Conservation (phyloP, 2,888 invertebrate genomes). For the Eupithecia abbreviata region DNA sequence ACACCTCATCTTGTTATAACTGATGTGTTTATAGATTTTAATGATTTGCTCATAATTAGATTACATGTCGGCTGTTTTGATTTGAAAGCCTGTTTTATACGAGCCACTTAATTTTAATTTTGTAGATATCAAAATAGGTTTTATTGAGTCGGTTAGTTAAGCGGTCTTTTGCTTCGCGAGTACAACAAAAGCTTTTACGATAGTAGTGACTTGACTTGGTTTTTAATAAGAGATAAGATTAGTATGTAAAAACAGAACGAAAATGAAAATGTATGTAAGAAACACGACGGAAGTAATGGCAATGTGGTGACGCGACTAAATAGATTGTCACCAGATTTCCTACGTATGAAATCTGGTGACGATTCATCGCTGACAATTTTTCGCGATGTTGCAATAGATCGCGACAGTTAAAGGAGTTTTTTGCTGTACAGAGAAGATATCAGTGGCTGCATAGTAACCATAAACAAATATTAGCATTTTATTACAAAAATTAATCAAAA, state of each 20-base stretch:
- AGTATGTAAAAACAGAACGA: background rate
- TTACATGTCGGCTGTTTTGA: constrained; percentile 28
- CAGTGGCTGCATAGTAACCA: too few species aligned
- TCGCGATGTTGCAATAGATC: background rate
- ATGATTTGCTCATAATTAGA: constrained; percentile 31
- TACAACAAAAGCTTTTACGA: background rate
- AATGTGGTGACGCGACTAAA: too few species aligned
- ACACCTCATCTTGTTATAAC: constrained; percentile 27
- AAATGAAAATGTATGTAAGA: background rate
- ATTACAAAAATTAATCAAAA: background rate
- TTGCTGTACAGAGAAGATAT: too few species aligned
- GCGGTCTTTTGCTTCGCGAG: background rate
- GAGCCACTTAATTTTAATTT: constrained; percentile 11
- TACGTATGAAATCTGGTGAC: too few species aligned
- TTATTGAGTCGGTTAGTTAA: background rate
- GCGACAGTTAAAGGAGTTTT: background rate
- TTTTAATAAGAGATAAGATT: background rate
- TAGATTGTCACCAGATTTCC: too few species aligned
- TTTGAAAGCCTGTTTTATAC: constrained; percentile 15
- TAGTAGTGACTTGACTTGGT: background rate
- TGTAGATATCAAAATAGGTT: constrained; percentile 1
- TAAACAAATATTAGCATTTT: too few species aligned
- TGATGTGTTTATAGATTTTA: constrained; percentile 35
- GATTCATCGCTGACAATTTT: too few species aligned
- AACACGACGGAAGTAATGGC: too few species aligned